A percentile compares a stretch with the other conserved stretches of the same genome.
Evolutionary conservation across 2,888 invertebrate species (phyloP).

Genomic region (Branchipolynoe longqiensis): DNA sequence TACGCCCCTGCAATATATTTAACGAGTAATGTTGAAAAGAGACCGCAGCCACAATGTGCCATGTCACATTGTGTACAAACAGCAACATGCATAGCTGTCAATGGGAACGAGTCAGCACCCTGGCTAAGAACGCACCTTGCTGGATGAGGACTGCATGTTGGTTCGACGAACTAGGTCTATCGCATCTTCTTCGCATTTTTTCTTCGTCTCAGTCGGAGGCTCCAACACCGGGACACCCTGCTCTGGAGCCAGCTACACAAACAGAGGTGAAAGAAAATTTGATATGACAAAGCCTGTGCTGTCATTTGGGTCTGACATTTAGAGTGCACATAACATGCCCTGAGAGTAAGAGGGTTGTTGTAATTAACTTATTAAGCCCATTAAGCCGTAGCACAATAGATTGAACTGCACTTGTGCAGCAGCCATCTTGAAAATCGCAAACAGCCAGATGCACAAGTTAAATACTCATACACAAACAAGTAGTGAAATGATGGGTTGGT

Average conservation of each 20-base stretch:
- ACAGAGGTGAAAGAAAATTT: neutral
- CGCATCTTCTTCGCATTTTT: slow-evolving; percentile 93
- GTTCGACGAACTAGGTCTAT: slow-evolving; percentile 86
- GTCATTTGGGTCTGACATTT: too few species aligned
- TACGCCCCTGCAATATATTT: slow-evolving; percentile 62
- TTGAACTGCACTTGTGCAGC: too few species aligned
- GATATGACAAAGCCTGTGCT: too few species aligned
- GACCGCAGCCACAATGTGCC: neutral
- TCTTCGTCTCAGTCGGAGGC: slow-evolving; percentile 92
- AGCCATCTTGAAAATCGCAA: too few species aligned
- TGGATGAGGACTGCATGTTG: slow-evolving; percentile 7
- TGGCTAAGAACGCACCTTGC: slow-evolving; percentile 36
- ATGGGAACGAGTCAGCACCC: neutral
- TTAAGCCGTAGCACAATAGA: too few species aligned
- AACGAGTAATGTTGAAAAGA: neutral
- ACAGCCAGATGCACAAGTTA: too few species aligned
- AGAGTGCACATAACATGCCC: too few species aligned
- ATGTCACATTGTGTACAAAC: neutral
- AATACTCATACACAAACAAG: too few species aligned
- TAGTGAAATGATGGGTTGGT: too few species aligned
- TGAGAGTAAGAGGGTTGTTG: too few species aligned
- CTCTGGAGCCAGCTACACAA: slow-evolving; percentile 88
- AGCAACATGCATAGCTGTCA: neutral
- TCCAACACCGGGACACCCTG: slow-evolving; percentile 92
- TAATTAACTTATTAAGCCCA: too few species aligned